phyloP scores from a whole-genome alignment of 2,113 vertebrate species.

The Puntigrus tetrazona region DNA sequence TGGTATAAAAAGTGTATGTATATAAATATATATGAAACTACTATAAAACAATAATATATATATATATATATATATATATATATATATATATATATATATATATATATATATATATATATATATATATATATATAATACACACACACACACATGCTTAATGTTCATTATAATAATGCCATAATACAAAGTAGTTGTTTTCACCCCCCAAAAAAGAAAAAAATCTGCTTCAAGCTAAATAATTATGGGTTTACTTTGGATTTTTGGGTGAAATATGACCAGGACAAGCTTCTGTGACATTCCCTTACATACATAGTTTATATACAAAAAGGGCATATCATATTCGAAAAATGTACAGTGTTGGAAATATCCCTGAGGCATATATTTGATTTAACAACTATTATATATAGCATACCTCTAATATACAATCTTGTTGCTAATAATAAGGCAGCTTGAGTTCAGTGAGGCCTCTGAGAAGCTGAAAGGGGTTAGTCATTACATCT shows the following conservation, averaged over 20 bases:
- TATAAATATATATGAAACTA: too few relatives aligned
- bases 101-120: too few relatives aligned
- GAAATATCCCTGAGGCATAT: not conserved
- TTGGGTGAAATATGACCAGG: not conserved
- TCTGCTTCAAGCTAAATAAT: not conserved
- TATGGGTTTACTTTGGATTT: not conserved
- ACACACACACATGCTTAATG: too few relatives aligned
- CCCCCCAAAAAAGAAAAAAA: too few relatives aligned
- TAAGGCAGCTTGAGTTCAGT: slow-evolving; percentile 12
- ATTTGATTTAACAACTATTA: not conserved
- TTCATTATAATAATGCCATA: not conserved
- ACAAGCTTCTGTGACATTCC: not conserved
- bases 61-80: too few relatives aligned
- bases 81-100: too few relatives aligned
- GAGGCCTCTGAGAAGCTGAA: slow-evolving; percentile 3
- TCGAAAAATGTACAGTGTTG: not conserved
- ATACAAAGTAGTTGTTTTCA: too few relatives aligned
- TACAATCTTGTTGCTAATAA: slow-evolving; percentile 13
- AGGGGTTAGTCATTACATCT: slow-evolving; percentile 19
- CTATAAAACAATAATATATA: too few relatives aligned
- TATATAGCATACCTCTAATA: not conserved
- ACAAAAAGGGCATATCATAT: not conserved
- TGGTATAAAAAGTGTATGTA: too few relatives aligned
- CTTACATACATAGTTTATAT: not conserved
- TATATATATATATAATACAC: too few relatives aligned